Base-by-base conservation (phyloP, 1,140 invertebrate genomes). In the Ceratina japonica region DNA sequence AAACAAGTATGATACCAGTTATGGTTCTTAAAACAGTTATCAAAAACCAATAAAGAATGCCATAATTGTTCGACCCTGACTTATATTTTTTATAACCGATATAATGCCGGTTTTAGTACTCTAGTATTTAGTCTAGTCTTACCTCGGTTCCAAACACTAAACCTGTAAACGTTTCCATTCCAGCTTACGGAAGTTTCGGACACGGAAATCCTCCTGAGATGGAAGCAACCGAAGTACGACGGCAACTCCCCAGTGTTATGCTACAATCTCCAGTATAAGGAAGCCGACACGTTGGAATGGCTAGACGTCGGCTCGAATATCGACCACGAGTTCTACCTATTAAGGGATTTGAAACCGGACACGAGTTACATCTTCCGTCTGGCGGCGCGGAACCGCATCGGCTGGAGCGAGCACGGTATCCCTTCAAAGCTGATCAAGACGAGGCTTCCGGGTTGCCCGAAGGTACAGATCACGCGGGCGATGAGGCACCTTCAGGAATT, bases 291-390 rank as follows among this genome's bases (percentile, higher is more conserved):
- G 24, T 93, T 95, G 24, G 95, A 97, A 27, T 99, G 98, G 98
- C 95, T 94, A n/a, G 95, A 96, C 20, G 94, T 97, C 3, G 96
- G 96, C 5, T 95, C 95, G 75, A 98, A 98, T 84, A 98, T 99
- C 63, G 97, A 97, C 88, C 97, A 99, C 87, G 98, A 99, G 90
- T 98, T 98, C 90, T 98, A 96, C 86, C 91, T 99, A 0, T 93
- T 99, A 0, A 94, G 95, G 82, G 94, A 96, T 80, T 93, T 99
- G 3, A 91, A 94, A 79, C 95, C 97, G 0, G 94, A 96, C 69
- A 96, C 95, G 1, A 95, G 94, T 73, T 99, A 99, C 91, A 95
- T 97, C 71, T 99, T 99, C 93, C 94, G 98, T 70, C 92, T 99
- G 12, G 95, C 96, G 3, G 97, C 97, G 0, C 94, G 95, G 70